A percentile compares a stretch with the other conserved stretches of the same genome.
Conservation (phyloP, 2,888 invertebrate genomes). For the Ethmia dodecea region DNA sequence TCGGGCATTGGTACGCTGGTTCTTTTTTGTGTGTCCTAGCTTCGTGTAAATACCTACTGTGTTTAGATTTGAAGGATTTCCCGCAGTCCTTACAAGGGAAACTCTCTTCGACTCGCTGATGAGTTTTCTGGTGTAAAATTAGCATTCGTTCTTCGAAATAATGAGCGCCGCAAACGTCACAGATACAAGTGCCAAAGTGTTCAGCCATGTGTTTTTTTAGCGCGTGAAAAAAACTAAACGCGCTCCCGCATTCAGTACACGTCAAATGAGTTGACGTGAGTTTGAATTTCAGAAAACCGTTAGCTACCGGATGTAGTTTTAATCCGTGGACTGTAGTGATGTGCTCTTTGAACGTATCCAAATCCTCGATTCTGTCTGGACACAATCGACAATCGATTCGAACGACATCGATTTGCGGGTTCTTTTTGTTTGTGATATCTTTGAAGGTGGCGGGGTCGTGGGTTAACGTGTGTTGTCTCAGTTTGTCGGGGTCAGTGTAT, state of each 20-base stretch:
- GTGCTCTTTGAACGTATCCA: slow-evolving; percentile 44
- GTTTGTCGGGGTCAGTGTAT: slow-evolving; percentile 40
- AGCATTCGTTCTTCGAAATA: slow-evolving; percentile 68
- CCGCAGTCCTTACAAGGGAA: slow-evolving; percentile 70
- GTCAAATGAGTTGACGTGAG: slow-evolving; percentile 38
- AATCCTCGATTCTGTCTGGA: slow-evolving; percentile 31
- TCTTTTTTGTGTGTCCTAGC: slow-evolving; percentile 54
- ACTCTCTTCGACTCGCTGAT: slow-evolving; percentile 52
- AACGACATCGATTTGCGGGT: slow-evolving; percentile 44
- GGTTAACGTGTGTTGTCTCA: slow-evolving; percentile 46
- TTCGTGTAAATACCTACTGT: slow-evolving; percentile 52
- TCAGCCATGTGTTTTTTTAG: slow-evolving; percentile 66
- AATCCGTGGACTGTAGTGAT: slow-evolving; percentile 35
- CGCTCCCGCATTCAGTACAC: slow-evolving; percentile 38
- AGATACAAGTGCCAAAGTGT: slow-evolving; percentile 59
- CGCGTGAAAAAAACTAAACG: slow-evolving; percentile 54
- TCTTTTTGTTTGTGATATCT: slow-evolving; percentile 38
- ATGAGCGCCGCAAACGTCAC: slow-evolving; percentile 61
- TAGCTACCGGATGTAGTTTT: slow-evolving; percentile 25
- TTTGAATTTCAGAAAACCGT: slow-evolving; percentile 45
- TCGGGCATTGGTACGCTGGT: slow-evolving; percentile 56
- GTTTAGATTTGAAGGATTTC: slow-evolving; percentile 59
- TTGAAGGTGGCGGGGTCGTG: slow-evolving; percentile 49
- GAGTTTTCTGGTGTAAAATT: slow-evolving; percentile 51
- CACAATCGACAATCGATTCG: slow-evolving; percentile 58